Conservation (phyloP, 2,113 vertebrate genomes). For the Sapayoa aenigma region DNA sequence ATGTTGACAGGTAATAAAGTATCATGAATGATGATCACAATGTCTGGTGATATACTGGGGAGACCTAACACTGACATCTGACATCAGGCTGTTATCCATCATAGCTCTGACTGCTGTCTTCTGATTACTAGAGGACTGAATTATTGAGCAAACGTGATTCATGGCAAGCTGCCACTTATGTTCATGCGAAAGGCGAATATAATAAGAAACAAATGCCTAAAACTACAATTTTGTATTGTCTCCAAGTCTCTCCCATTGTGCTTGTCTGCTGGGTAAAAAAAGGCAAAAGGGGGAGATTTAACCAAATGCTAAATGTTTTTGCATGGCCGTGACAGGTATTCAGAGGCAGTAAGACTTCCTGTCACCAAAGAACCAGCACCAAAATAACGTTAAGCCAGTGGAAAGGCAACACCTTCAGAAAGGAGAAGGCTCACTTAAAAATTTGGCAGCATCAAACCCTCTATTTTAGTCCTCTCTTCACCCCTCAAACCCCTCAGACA, state of each 20-base stretch:
- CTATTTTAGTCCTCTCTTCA: neutral
- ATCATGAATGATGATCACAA: neutral
- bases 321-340: neutral
- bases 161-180: neutral
- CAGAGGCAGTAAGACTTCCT: neutral
- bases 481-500: neutral
- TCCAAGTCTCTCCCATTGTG: neutral
- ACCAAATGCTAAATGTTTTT: neutral
- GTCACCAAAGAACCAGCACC: neutral
- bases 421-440: neutral
- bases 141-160: constrained; percentile 21
- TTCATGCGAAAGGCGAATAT: neutral
- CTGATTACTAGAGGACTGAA: neutral
- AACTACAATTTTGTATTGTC: neutral
- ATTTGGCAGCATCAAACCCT: neutral
- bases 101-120: neutral
- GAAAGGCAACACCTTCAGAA: neutral
- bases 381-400: neutral
- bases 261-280: neutral
- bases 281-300: neutral
- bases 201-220: constrained; percentile 3
- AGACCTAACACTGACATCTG: neutral
- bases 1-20: neutral
- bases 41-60: neutral
- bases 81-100: neutral